Evolutionary conservation across 2,888 invertebrate species (phyloP), one percentile per base, ranked within the genome.

Genomic region (Phragmatobia fuliginosa): DNA sequence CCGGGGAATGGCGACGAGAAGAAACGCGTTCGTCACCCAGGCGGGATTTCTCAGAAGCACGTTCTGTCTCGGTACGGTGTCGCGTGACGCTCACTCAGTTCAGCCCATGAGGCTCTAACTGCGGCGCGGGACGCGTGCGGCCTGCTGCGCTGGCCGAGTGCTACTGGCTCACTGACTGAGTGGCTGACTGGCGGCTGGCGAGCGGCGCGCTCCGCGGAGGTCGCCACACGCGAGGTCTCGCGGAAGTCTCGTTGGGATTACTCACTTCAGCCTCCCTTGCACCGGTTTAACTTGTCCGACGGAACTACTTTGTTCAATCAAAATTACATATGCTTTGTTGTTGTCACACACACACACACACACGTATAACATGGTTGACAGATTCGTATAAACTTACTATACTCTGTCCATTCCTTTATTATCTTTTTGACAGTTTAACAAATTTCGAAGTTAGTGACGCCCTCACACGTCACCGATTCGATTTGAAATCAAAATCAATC

Each of bases 91-190:
- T 80, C 81, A 78, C 68, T 77, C 90, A 89, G 91, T 87, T 91
- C 91, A 91, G 87, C 91, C 90, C 82, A 64, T 62, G 67, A 78
- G 62, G 91, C 88, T 91, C 91, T 91, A 91, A 90, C 91, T 84
- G 87, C 65, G 63, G 85, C 68, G 82, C 81, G 83, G 60, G 59
- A 68, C 77, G 75, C 90, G 90, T 88, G 87, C 87, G 85, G 85
- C 85, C 80, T 84, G 86, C 82, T 82, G 61, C 77, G 83, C 80
- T 83, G 85, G 82, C 85, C 85, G 87, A 75, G 52, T 62, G 62
- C 41, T 70, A 73, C 66, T 67, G 62, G 32, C 68, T n/a, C n/a
- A n/a, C n/a, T n/a, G n/a, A n/a, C n/a, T n/a, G n/a, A n/a, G n/a
- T n/a, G n/a, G n/a, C n/a, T n/a, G n/a, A n/a, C n/a, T n/a, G n/a